Conservation (phyloP, 2,888 invertebrate species). For the Lordiphosa fenestrarum region DNA sequence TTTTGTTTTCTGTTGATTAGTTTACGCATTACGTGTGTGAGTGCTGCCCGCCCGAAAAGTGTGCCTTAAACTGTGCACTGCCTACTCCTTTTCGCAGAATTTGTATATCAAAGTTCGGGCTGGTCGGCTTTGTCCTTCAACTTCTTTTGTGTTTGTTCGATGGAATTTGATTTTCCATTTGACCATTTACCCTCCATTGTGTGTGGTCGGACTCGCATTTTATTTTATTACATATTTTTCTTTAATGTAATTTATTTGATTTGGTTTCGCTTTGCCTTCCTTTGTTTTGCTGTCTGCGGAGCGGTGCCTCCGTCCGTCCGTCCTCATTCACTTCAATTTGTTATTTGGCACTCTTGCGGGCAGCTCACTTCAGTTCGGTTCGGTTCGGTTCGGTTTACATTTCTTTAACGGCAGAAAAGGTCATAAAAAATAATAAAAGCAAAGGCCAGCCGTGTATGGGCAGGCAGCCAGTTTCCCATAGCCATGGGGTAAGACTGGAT, state of each 20-base stretch:
- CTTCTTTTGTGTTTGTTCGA: too few species aligned
- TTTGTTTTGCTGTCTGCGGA: constrained; percentile 28
- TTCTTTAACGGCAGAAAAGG: constrained; percentile 21
- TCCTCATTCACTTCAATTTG: constrained; percentile 60
- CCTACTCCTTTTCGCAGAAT: background rate
- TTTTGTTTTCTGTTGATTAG: constrained; percentile 17
- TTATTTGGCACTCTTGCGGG: constrained; percentile 59
- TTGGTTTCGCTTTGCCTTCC: constrained; percentile 37
- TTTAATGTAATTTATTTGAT: constrained; percentile 70
- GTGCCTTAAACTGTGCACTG: too few species aligned
- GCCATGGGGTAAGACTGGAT: background rate
- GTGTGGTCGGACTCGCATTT: constrained; percentile 10
- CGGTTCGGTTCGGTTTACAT: constrained; percentile 25
- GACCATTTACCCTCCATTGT: too few species aligned
- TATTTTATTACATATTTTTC: constrained; percentile 70
- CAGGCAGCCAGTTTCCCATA: constrained; percentile 20
- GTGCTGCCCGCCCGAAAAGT: constrained; percentile 13
- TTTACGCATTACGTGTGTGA: constrained; percentile 18
- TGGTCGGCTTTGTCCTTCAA: too few species aligned
- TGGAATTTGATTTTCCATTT: too few species aligned
- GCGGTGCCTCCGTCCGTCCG: constrained; percentile 5
- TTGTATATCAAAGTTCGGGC: too few species aligned
- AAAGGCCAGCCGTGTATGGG: constrained; percentile 21
- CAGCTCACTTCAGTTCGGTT: constrained; percentile 2
- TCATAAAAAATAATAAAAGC: constrained; percentile 53